Percentiles rank a stretch among this genome's conserved stretches.
phyloP scores from a whole-genome alignment of 2,113 vertebrate genomes.

The Oostethus manadensis region DNA sequence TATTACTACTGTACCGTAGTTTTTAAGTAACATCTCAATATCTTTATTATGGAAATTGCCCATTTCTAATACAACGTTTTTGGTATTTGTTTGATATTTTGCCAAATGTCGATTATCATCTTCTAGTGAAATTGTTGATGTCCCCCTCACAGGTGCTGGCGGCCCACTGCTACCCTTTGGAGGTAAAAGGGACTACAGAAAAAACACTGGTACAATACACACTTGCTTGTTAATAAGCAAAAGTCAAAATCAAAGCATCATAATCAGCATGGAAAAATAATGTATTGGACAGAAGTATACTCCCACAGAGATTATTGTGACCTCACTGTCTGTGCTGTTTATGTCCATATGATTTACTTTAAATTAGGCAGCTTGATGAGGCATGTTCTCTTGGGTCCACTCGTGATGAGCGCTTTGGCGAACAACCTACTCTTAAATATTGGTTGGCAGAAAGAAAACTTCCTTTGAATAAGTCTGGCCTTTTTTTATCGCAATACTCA shows the following conservation, averaged over 20 bases:
- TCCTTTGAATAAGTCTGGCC: conserved; percentile 30
- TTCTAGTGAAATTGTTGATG: conserved; percentile 2
- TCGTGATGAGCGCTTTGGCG: conserved; percentile 7
- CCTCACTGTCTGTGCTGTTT: conserved; percentile 19
- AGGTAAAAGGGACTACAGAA: conserved; percentile 34
- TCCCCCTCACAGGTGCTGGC: conserved; percentile 47
- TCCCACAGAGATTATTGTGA: conserved; percentile 22
- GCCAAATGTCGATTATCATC: no score
- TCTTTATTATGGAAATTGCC: no score
- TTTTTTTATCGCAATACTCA: conserved; percentile 46
- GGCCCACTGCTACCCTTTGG: conserved; percentile 48
- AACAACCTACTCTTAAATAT: conserved; percentile 4
- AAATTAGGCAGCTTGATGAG: conserved; percentile 11
- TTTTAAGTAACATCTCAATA: no score
- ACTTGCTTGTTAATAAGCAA: conserved; percentile 24
- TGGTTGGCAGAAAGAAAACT: conserved; percentile 7
- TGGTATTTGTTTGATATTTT: no score
- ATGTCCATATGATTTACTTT: conserved; percentile 31
- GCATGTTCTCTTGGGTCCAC: background rate
- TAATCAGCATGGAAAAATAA: conserved; percentile 34
- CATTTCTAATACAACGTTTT: no score
- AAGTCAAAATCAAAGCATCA: conserved; percentile 43
- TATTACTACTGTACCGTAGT: no score
- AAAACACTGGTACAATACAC: conserved; percentile 2
- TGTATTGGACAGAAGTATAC: conserved; percentile 39